A percentile compares a stretch with the other conserved stretches of the same genome.
These are phyloP conservation scores for Pseudochromis fuscus DNA, from an alignment of 2,797 vertebrate genomes.

Conservation along the genomic window DNA sequence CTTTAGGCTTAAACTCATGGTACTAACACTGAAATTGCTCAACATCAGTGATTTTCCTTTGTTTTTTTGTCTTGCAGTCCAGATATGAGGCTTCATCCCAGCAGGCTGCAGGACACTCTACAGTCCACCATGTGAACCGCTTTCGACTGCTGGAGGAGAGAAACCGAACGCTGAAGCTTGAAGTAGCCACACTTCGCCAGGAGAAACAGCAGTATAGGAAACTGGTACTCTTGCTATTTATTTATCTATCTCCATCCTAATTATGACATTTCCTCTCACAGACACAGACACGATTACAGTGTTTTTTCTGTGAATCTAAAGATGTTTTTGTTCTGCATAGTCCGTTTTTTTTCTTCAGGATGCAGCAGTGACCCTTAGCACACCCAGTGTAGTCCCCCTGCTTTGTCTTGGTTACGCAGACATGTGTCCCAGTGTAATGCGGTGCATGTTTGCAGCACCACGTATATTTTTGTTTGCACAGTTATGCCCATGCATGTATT, in stretches of 20 bases:
- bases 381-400: conserved; percentile 20
- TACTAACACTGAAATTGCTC: not conserved
- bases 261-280: conserved; percentile 2
- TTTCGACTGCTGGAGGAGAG: conserved; percentile 78
- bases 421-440: conserved; percentile 19
- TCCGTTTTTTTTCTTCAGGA: conserved; percentile 48
- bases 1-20: not conserved
- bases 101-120: conserved; percentile 62
- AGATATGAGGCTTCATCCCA: conserved; percentile 79
- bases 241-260: not conserved
- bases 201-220: conserved; percentile 73
- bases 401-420: conserved; percentile 29
- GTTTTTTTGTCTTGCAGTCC: conserved; percentile 69
- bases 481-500: conserved; percentile 48
- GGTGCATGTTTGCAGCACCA: not conserved
- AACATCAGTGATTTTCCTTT: not conserved
- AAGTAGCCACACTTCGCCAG: conserved; percentile 79
- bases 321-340: not conserved
- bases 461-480: conserved; percentile 27
- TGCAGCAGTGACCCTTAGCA: conserved; percentile 20
- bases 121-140: conserved; percentile 65
- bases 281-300: not conserved
- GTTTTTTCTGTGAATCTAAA: not conserved
- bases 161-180: conserved; percentile 70
- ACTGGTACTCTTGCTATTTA: conserved; percentile 76